Base-by-base conservation (phyloP, 2,888 invertebrate genomes). In the Orchestes rusci region DNA sequence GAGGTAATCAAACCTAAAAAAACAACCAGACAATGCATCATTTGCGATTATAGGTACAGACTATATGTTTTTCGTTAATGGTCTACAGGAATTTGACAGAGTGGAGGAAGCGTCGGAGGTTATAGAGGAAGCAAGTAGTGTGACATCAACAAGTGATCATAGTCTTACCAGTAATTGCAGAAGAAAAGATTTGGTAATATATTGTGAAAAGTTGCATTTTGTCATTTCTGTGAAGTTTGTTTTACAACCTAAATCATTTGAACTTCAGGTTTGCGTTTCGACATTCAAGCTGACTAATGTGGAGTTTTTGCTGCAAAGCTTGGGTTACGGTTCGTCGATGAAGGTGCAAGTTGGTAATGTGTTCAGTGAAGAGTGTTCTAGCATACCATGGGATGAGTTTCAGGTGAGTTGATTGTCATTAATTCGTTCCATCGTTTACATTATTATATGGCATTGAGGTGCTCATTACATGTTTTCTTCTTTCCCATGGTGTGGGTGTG, bases 371-470 rank as follows among this genome's bases (percentile, higher is more conserved):
- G 93, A 94, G 67, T 90, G 89, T 61, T 77, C 82, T 29, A 82
- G 88, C 30, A 89, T 94, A 62, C 87, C 88, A 1, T 92, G 91
- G 85, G 93, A 93, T 62, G 93, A 93, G 70, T 85, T 95, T 73
- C 93, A 94, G 83, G 89, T 89, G 69, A 69, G 29, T 30, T 4
- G 16, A 17, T n/a, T n/a, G n/a, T n/a, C n/a, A n/a, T n/a, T n/a
- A n/a, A n/a, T n/a, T n/a, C n/a, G n/a, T n/a, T n/a, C n/a, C n/a
- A n/a, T n/a, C n/a, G n/a, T n/a, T n/a, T n/a, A n/a, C n/a, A n/a
- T n/a, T n/a, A n/a, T n/a, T n/a, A n/a, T n/a, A n/a, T n/a, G n/a
- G n/a, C n/a, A n/a, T n/a, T n/a, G n/a, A n/a, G n/a, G n/a, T n/a
- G n/a, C n/a, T n/a, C n/a, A n/a, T n/a, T n/a, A n/a, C n/a, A n/a